Evolutionary conservation across 2,797 vertebrate genomes (phyloP).

Genomic region (Artibeus lituratus): DNA sequence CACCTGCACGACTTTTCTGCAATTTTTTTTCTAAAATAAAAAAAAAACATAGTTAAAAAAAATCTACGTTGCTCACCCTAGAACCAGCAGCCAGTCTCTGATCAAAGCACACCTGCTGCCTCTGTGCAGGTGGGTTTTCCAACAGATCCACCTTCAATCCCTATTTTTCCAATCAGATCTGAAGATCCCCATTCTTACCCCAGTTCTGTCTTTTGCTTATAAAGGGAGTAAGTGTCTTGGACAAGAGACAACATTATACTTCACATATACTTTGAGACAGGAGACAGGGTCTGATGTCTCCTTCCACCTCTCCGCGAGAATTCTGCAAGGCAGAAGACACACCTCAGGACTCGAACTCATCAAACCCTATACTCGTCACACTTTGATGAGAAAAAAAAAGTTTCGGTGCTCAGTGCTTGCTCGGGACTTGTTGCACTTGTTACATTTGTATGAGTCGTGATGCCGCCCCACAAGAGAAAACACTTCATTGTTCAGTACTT

Average conservation of each 20-base stretch:
- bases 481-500: accelerated
- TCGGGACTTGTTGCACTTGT: neutral
- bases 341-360: neutral
- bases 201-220: neutral
- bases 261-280: neutral
- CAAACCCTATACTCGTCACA: neutral
- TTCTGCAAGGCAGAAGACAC: neutral
- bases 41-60: neutral
- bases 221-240: neutral
- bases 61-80: neutral
- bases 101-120: neutral
- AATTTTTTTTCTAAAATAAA: slow-evolving; percentile 5
- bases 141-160: too few relatives aligned
- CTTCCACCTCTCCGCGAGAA: neutral
- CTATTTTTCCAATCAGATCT: neutral
- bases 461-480: neutral
- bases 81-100: neutral
- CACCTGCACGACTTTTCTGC: neutral
- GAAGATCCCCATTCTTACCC: neutral
- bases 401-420: neutral
- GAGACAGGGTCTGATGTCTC: neutral
- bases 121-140: neutral
- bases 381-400: neutral
- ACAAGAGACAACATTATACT: neutral
- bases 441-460: neutral